phyloP scores from a whole-genome alignment of 2,113 vertebrate species.

The Spheniscus mendiculus region DNA sequence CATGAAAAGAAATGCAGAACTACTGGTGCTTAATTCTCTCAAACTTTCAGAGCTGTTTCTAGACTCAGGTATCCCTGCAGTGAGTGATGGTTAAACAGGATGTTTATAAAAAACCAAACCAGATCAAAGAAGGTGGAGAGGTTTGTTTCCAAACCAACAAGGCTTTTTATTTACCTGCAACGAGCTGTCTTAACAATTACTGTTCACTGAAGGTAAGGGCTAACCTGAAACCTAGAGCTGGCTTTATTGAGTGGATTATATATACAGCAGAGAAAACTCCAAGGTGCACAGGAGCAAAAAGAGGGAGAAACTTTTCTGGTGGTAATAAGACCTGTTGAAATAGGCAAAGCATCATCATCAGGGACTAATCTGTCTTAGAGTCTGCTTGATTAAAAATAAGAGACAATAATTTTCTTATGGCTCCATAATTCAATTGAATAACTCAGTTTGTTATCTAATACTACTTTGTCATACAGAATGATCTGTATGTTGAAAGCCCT shows the following conservation, averaged over 20 bases:
- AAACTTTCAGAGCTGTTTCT: background rate
- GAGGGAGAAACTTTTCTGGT: background rate
- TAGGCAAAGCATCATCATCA: background rate
- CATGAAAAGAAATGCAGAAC: background rate
- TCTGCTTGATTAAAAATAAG: constrained; percentile 58
- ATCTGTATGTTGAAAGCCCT: constrained; percentile 48
- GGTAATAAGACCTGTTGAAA: background rate
- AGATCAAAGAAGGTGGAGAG: background rate
- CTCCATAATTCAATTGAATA: constrained; percentile 45
- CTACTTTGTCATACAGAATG: constrained; percentile 36
- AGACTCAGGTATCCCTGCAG: background rate
- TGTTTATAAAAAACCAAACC: background rate
- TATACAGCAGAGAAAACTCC: background rate
- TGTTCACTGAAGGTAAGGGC: background rate
- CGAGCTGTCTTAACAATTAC: background rate
- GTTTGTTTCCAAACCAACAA: background rate
- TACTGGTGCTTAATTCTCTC: background rate
- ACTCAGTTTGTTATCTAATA: constrained; percentile 32
- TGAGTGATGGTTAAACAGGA: background rate
- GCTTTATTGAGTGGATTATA: background rate
- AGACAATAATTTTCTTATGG: constrained; percentile 54
- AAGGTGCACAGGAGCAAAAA: background rate
- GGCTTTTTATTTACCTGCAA: background rate
- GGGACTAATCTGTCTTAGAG: constrained; percentile 32
- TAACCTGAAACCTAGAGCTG: background rate